Evolutionary conservation across 2,888 invertebrate species (phyloP).

Genomic region (Amblyjoppa fuscipennis): DNA sequence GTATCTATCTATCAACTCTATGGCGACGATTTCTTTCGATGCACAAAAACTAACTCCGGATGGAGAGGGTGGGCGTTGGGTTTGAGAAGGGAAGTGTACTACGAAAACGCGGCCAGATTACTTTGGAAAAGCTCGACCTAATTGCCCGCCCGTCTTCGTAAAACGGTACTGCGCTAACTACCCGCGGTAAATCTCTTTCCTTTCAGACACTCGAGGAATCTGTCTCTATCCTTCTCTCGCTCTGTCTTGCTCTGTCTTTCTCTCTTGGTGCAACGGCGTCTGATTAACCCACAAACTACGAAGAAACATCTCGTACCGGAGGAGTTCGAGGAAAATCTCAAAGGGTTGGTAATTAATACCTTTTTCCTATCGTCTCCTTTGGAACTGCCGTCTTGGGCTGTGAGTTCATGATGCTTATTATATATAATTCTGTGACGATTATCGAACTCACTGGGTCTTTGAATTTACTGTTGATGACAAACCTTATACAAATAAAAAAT

Average conservation of each 20-base stretch:
- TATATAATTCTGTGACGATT: too few species aligned
- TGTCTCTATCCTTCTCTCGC: constrained; percentile 24
- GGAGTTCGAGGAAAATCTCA: not conserved
- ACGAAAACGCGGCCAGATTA: not conserved
- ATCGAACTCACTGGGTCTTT: too few species aligned
- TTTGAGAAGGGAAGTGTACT: too few species aligned
- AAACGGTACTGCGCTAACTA: constrained; percentile 10
- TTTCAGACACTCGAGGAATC: constrained; percentile 36
- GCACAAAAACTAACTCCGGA: not conserved
- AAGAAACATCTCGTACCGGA: constrained; percentile 40
- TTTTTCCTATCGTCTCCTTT: not conserved
- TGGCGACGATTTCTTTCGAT: constrained; percentile 3
- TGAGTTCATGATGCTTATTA: not conserved
- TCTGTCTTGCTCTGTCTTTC: constrained; percentile 2
- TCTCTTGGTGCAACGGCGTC: constrained; percentile 27
- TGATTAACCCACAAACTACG: constrained; percentile 17
- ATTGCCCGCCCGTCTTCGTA: constrained; percentile 4
- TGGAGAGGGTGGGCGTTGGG: too few species aligned
- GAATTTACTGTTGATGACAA: too few species aligned
- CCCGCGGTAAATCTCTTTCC: constrained; percentile 38
- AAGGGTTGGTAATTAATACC: constrained; percentile 12
- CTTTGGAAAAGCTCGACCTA: constrained; percentile 18
- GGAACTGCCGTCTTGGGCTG: not conserved
- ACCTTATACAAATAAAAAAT: too few species aligned
- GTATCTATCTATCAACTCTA: too few species aligned